A percentile compares a stretch with the other conserved stretches of the same genome.
These are phyloP conservation scores for Jacana jacana DNA, from an alignment of 2,113 vertebrate genomes.

Conservation along the genomic window DNA sequence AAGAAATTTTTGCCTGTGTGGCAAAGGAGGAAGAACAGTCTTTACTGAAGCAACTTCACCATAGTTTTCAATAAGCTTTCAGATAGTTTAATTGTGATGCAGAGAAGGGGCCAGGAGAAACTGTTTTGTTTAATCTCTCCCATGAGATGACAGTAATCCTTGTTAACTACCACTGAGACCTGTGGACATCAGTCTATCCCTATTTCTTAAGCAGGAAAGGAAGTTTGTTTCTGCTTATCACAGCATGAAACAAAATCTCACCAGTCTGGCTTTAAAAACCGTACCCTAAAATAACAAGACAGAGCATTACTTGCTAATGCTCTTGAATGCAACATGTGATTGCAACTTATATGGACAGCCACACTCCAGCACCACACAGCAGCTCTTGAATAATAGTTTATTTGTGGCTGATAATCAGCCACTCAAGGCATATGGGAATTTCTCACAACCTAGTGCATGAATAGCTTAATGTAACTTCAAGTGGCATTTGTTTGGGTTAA, in stretches of 20 bases:
- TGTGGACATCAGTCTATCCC: background rate
- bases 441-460: background rate
- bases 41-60: background rate
- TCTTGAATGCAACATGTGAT: background rate
- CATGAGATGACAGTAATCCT: background rate
- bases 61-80: background rate
- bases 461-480: background rate
- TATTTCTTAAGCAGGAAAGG: background rate
- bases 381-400: constrained; percentile 5
- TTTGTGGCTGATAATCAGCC: constrained; percentile 1
- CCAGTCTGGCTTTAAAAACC: background rate
- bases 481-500: background rate
- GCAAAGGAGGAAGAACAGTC: background rate
- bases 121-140: background rate
- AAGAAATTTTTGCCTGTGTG: background rate
- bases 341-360: background rate
- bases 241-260: background rate
- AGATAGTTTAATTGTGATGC: background rate
- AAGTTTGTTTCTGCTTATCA: background rate
- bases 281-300: background rate
- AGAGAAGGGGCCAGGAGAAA: background rate
- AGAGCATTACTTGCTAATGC: background rate
- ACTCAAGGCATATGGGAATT: background rate
- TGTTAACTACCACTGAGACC: background rate
- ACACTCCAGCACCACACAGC: background rate